Conservation (phyloP, 1,140 invertebrate genomes). For the Drosophila arizonae region DNA sequence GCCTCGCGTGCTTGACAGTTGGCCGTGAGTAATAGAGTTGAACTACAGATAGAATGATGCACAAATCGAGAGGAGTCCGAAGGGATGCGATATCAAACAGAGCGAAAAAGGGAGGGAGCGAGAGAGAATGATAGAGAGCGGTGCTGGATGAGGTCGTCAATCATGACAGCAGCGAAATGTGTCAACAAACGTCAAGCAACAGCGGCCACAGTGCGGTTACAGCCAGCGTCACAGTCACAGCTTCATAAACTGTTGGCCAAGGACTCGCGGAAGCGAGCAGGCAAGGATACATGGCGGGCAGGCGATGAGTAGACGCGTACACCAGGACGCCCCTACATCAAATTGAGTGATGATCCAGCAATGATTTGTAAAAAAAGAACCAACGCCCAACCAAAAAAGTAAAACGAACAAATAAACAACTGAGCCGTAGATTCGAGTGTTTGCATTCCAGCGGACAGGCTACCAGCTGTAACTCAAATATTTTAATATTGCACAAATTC, state of each 20-base stretch:
- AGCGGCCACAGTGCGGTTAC: conserved; percentile 51
- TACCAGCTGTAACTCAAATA: neutral
- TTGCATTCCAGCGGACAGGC: neutral
- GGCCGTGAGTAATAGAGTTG: conserved; percentile 46
- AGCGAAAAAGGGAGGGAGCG: conserved; percentile 20
- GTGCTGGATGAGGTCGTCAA: conserved; percentile 57
- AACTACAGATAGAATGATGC: conserved; percentile 11
- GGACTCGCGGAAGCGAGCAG: neutral
- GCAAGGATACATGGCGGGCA: neutral
- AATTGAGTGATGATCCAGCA: conserved; percentile 71
- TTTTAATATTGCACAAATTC: neutral
- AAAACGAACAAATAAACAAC: conserved; percentile 9
- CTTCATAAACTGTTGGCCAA: conserved; percentile 68
- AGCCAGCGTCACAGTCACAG: conserved; percentile 29
- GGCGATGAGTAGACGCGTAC: neutral
- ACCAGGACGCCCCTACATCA: conserved; percentile 59
- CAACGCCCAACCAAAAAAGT: conserved; percentile 3
- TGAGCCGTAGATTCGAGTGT: conserved; percentile 3
- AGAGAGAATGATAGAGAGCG: conserved; percentile 9
- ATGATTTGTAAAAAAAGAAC: conserved; percentile 65
- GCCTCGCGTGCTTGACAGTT: conserved; percentile 70
- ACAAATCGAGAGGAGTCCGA: conserved; percentile 3
- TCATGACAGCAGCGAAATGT: conserved; percentile 78
- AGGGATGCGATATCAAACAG: neutral
- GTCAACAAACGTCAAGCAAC: conserved; percentile 71